Evolutionary conservation across 2,888 invertebrate species (phyloP).

Genomic region (Linyphia triangularis): DNA sequence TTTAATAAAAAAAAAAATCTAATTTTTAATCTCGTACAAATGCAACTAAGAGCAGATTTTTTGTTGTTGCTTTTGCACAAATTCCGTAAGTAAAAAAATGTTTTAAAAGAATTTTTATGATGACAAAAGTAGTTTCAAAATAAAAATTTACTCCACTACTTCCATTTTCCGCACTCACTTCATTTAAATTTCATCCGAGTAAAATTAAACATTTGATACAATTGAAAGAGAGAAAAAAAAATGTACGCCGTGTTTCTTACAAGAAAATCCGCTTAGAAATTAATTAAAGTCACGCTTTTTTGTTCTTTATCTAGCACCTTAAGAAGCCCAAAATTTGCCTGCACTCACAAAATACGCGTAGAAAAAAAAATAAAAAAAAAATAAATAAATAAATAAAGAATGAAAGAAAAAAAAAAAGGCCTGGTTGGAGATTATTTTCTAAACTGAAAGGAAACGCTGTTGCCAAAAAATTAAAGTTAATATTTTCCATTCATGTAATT

Average conservation of each 20-base stretch:
- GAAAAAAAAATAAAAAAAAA: neutral
- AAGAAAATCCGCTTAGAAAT: slow-evolving; percentile 50
- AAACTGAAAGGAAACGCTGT: neutral
- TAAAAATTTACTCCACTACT: too few relatives aligned
- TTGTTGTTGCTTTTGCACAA: too few relatives aligned
- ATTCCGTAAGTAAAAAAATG: too few relatives aligned
- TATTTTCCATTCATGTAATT: slow-evolving; percentile 24
- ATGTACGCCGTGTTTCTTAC: neutral
- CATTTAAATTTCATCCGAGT: slow-evolving; percentile 11
- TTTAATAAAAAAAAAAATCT: too few relatives aligned
- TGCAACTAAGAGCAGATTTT: too few relatives aligned
- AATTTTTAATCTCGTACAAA: too few relatives aligned
- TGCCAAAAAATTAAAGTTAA: slow-evolving; percentile 8
- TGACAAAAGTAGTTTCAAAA: too few relatives aligned
- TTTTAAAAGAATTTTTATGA: too few relatives aligned
- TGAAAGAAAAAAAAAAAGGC: neutral
- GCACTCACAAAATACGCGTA: neutral
- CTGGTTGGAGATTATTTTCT: slow-evolving; percentile 14
- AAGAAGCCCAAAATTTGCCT: neutral
- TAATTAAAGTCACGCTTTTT: slow-evolving; percentile 43
- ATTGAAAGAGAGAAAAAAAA: slow-evolving; percentile 3
- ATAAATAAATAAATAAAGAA: neutral
- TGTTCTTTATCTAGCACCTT: neutral
- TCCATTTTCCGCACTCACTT: neutral
- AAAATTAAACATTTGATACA: neutral